A percentile compares a stretch with the other conserved stretches of the same genome.
Evolutionary conservation across 2,797 vertebrate species (phyloP).

Genomic region (Scyliorhinus canicula): DNA sequence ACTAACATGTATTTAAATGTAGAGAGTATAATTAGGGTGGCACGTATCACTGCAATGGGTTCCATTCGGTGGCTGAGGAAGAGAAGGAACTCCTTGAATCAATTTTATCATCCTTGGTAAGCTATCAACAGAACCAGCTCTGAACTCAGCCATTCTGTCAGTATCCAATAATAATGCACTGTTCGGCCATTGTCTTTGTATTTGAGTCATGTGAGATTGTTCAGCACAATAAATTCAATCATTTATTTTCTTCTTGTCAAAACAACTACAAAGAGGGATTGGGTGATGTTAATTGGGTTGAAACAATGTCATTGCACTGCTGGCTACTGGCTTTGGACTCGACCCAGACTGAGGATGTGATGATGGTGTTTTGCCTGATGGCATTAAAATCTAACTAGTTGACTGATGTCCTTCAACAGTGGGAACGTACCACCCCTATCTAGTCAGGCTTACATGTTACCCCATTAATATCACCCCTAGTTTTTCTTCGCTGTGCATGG

Average conservation of each 20-base stretch:
- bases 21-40: background rate
- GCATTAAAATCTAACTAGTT: background rate
- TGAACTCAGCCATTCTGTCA: background rate
- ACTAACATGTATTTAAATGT: background rate
- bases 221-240: background rate
- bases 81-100: background rate
- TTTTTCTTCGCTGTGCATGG: background rate
- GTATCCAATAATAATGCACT: background rate
- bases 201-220: background rate
- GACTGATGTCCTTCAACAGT: background rate
- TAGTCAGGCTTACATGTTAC: background rate
- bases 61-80: background rate
- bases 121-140: background rate
- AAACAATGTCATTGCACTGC: background rate
- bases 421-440: background rate
- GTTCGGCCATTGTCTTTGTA: background rate
- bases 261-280: background rate
- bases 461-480: background rate
- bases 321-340: background rate
- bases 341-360: background rate
- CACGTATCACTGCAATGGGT: background rate
- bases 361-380: background rate
- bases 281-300: background rate
- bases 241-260: background rate
- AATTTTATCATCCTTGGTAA: background rate